Conservation (phyloP, 2,113 vertebrate species). For the Cercopithecus mona region DNA sequence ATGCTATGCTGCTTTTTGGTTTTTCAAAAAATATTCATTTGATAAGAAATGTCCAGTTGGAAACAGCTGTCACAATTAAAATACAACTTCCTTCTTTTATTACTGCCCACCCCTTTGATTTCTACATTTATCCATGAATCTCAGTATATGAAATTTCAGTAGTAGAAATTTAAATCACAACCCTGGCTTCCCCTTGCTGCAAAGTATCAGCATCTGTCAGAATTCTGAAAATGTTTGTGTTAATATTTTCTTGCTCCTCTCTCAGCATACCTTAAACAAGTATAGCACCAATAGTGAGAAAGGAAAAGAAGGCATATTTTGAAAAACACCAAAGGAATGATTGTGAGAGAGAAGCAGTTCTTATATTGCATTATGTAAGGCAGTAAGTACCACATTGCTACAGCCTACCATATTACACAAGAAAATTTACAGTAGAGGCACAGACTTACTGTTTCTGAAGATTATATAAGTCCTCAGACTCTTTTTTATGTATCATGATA, state of each 20-base stretch:
- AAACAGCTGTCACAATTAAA: background rate
- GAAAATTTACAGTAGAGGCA: background rate
- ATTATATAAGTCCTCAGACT: background rate
- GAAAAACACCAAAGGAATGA: background rate
- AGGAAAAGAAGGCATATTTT: background rate
- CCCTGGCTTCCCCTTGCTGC: background rate
- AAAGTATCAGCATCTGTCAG: background rate
- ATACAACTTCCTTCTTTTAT: background rate
- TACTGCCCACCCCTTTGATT: background rate
- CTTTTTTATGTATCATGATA: background rate
- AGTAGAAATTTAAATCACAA: constrained; percentile 21
- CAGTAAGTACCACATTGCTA: background rate
- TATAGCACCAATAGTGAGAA: background rate
- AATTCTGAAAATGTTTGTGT: background rate
- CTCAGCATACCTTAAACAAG: background rate
- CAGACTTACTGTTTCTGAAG: background rate
- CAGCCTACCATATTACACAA: background rate
- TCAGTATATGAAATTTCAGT: background rate
- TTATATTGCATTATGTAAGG: background rate
- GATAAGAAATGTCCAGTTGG: background rate
- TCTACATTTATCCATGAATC: background rate
- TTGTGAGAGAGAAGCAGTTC: background rate
- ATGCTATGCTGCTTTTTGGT: constrained; percentile 41
- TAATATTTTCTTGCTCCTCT: background rate
- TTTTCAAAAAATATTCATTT: background rate